Evolutionary conservation across 2,888 invertebrate genomes (phyloP).

Genomic region (Onchidella celtica): DNA sequence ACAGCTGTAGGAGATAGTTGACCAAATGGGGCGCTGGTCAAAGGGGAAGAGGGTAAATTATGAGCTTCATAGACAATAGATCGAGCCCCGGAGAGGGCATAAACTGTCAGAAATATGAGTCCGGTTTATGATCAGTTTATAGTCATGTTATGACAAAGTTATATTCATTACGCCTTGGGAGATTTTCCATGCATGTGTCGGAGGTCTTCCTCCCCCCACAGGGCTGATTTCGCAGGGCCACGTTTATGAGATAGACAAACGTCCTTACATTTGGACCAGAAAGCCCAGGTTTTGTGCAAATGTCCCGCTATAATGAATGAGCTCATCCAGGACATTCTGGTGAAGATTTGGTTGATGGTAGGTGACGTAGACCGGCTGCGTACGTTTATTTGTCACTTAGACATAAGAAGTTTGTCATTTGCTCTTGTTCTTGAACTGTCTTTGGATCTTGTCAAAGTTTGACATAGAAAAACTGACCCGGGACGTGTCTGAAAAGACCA

Average conservation of each 20-base stretch:
- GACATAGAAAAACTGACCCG: too few relatives aligned
- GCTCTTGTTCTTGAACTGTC: too few relatives aligned
- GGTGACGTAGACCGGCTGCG: too few relatives aligned
- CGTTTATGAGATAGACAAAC: background rate
- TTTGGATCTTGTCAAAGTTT: too few relatives aligned
- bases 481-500: too few relatives aligned
- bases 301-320: too few relatives aligned
- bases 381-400: too few relatives aligned
- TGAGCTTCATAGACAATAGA: background rate
- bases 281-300: too few relatives aligned
- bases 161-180: background rate
- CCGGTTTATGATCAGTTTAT: background rate
- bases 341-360: too few relatives aligned
- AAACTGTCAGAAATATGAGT: background rate
- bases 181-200: background rate
- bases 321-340: too few relatives aligned
- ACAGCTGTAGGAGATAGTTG: background rate
- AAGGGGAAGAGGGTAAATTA: background rate
- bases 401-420: too few relatives aligned
- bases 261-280: too few relatives aligned
- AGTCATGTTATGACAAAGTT: background rate
- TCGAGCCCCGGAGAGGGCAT: background rate
- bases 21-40: background rate
- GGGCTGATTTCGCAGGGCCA: background rate
- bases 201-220: background rate